These are phyloP conservation scores for Cephus rjabovi DNA, from an alignment of 2,888 invertebrate genomes.

Conservation along the genomic window DNA sequence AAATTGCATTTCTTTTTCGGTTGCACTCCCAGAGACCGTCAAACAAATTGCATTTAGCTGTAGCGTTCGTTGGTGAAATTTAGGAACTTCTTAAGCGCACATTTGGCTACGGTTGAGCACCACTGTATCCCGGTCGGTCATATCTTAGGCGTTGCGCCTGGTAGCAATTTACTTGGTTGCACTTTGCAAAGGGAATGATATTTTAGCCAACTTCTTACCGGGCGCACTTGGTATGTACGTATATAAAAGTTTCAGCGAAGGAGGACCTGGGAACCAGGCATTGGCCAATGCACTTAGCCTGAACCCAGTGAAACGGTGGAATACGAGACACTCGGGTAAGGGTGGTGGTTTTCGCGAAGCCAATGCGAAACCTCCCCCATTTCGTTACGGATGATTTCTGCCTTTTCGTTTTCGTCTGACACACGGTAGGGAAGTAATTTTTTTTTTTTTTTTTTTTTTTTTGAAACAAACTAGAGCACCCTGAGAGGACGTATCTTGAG, in stretches of 20 bases:
- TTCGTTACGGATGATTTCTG: not conserved
- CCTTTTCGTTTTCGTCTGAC: not conserved
- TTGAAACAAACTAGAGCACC: not conserved
- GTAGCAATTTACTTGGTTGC: conserved; percentile 40
- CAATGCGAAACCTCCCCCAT: not conserved
- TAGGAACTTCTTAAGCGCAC: not conserved
- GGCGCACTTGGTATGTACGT: conserved; percentile 21
- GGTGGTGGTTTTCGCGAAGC: not conserved
- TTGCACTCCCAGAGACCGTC: not conserved
- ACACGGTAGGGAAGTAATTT: not conserved
- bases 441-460: not conserved
- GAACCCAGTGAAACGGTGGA: not conserved
- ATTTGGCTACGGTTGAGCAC: not conserved
- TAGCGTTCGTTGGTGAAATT: not conserved
- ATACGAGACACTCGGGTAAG: not conserved
- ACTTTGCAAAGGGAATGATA: conserved; percentile 37
- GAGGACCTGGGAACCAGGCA: not conserved
- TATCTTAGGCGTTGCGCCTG: not conserved
- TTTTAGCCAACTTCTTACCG: conserved; percentile 40
- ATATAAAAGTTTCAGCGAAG: conserved; percentile 39
- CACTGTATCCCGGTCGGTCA: not conserved
- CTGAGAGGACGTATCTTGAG: not conserved
- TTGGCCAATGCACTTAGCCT: conserved; percentile 2
- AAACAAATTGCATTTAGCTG: not conserved
- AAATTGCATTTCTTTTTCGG: not conserved